Evolutionary conservation across 2,797 vertebrate genomes (phyloP), one percentile per base, ranked within the genome.

Genomic region (Acridotheres tristis): DNA sequence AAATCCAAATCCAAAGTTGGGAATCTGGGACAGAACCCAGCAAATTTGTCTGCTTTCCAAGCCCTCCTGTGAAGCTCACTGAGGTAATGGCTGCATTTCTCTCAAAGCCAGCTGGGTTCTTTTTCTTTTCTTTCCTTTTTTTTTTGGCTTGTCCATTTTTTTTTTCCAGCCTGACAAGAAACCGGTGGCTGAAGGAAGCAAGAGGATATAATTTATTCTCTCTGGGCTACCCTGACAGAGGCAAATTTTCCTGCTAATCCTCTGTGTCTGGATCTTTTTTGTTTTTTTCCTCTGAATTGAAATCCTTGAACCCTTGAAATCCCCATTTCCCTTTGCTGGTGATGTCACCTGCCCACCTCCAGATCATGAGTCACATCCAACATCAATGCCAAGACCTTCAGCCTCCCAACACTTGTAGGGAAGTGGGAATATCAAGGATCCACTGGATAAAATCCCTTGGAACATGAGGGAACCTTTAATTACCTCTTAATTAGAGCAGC

Each of bases 231-330:
- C 32, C 76, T 95, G 76, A 94, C 57, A 94, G 85, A 97, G 92
- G 82, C 90, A 84, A 94, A 82, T 67, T 26, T 71, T 59, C 65
- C 76, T 96, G 84, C 62, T 92, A 94, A 94, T 93, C 84, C 78
- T 62, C 54, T 66, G 75, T 80, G 96, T 97, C 96, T 97, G 95
- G 96, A 81, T 90, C 86, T 92, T 95, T 97, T 93, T 93, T 96
- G 7, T 34, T 34, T 51, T 97, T 93, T 93, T 96, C 16, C 42
- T 65, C 42, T 30, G 80, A 91, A 43, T 36, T 85, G 92, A 93
- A 94, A 86, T 69, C 89, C 92, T 78, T 86, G 63, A 94, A 91
- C 47, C 50, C 74, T 75, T 58, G 71, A 36, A 67, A 67, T 51
- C 61, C 71, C 32, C 2, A 42, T 90, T 96, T 94, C 89, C 90